Conservation (phyloP, 2,888 invertebrate species). For the Anthoptus insignis region DNA sequence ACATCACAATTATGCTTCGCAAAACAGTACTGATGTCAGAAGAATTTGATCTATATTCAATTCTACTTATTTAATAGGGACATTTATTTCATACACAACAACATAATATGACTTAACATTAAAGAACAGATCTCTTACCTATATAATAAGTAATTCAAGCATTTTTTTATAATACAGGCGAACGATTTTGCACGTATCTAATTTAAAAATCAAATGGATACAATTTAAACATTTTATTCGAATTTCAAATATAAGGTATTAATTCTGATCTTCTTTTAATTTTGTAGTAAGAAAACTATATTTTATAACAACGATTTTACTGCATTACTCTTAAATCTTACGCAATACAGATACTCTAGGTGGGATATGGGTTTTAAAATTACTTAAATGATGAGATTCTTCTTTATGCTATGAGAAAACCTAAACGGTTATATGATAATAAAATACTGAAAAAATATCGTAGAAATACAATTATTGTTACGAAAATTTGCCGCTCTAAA, state of each 20-base stretch:
- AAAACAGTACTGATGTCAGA: slow-evolving; percentile 79
- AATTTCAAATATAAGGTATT: too few species aligned
- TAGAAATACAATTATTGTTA: not conserved
- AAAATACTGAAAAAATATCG: slow-evolving; percentile 53
- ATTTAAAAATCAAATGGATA: too few species aligned
- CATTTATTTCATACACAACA: slow-evolving; percentile 55
- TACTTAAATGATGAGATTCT: slow-evolving; percentile 55
- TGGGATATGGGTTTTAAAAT: slow-evolving; percentile 71
- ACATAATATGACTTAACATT: slow-evolving; percentile 59
- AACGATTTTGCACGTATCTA: slow-evolving; percentile 13
- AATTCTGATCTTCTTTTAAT: too few species aligned
- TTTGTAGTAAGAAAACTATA: slow-evolving; percentile 4
- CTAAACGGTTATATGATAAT: slow-evolving; percentile 37
- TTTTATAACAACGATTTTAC: slow-evolving; percentile 5
- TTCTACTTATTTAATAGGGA: slow-evolving; percentile 40
- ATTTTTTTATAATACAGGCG: slow-evolving; percentile 37
- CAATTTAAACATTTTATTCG: too few species aligned
- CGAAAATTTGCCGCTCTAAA: not conserved
- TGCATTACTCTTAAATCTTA: slow-evolving; percentile 65
- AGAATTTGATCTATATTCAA: slow-evolving; percentile 58
- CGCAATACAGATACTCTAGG: slow-evolving; percentile 78
- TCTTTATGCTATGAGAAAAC: slow-evolving; percentile 43
- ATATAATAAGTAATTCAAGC: slow-evolving; percentile 62
- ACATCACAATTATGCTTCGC: slow-evolving; percentile 87
- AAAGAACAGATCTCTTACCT: slow-evolving; percentile 64